Conservation (phyloP, 2,797 vertebrate species). For the Vultur gryphus region DNA sequence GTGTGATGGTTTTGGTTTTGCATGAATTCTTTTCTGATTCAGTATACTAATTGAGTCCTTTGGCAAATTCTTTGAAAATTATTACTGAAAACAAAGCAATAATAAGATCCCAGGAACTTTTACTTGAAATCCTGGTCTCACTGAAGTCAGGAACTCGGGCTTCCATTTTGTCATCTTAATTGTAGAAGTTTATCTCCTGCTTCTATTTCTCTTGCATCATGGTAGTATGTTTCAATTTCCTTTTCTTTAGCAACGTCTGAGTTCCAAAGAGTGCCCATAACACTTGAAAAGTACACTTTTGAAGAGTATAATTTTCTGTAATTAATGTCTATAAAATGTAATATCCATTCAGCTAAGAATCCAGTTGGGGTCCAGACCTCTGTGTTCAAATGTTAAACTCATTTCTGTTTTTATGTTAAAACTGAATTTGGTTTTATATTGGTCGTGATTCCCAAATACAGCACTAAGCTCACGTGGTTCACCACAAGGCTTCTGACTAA, state of each 20-base stretch:
- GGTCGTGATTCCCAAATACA: neutral
- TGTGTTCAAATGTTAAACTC: neutral
- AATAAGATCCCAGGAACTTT: neutral
- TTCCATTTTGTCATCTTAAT: neutral
- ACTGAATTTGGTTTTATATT: neutral
- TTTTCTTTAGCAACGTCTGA: neutral
- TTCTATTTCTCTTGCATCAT: neutral
- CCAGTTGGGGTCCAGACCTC: neutral
- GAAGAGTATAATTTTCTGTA: neutral
- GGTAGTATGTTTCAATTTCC: neutral
- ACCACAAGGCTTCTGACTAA: neutral
- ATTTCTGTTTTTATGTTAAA: neutral
- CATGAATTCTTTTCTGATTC: neutral
- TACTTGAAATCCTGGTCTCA: neutral
- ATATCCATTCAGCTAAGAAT: neutral
- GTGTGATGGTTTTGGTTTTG: neutral
- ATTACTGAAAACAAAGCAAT: neutral
- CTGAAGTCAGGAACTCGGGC: neutral
- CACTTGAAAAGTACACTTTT: neutral
- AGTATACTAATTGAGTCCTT: neutral
- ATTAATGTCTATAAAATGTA: neutral
- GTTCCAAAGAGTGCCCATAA: neutral
- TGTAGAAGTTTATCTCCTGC: neutral
- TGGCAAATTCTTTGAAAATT: neutral
- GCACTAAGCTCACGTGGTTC: neutral